Percentiles rank a stretch among this genome's conserved stretches.
Conservation (phyloP, 2,113 vertebrate genomes). For the Macroglossus sobrinus region DNA sequence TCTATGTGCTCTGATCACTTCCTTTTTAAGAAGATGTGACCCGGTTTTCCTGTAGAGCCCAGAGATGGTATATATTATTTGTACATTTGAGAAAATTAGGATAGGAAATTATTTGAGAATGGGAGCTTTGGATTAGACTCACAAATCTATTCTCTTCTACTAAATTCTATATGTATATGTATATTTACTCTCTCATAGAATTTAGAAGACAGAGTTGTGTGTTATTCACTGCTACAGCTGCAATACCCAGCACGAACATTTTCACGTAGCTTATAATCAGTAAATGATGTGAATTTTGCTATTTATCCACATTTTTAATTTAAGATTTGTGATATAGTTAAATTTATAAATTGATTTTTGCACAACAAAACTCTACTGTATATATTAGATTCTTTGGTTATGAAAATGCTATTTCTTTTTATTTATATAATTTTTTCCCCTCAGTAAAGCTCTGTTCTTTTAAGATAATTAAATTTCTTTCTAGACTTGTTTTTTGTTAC, state of each 20-base stretch:
- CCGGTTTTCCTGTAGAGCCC: neutral
- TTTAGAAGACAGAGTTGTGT: neutral
- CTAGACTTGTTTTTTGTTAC: neutral
- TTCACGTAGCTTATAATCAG: neutral
- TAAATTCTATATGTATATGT: neutral
- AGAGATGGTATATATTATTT: neutral
- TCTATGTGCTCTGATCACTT: neutral
- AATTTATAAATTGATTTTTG: neutral
- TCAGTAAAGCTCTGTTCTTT: neutral
- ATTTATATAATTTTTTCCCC: neutral
- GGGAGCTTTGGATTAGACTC: neutral
- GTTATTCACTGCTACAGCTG: neutral
- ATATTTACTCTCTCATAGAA: neutral
- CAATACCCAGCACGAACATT: neutral
- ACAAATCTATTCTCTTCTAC: neutral
- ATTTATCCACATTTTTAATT: neutral
- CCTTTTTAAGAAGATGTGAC: neutral
- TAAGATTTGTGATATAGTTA: neutral
- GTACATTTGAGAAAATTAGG: neutral
- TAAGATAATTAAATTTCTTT: neutral
- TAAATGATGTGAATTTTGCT: neutral
- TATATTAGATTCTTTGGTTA: neutral
- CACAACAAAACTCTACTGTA: neutral
- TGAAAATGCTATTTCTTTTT: neutral
- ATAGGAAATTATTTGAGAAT: neutral